Base-by-base conservation (phyloP, 2,797 vertebrate genomes). In the Dendrocincla tyrannina region DNA sequence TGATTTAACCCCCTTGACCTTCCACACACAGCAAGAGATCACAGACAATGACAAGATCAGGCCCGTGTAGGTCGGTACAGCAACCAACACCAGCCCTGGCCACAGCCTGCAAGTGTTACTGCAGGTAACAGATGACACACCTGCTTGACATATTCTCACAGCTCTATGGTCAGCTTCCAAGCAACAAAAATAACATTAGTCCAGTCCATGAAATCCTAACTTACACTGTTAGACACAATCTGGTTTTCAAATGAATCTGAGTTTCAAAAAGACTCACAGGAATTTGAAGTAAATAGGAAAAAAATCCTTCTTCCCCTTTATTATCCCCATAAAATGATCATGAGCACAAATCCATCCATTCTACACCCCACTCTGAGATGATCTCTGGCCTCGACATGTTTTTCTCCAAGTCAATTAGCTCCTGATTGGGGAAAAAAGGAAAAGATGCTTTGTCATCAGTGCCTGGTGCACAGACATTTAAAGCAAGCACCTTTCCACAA, bases 401-500 rank as follows among this genome's bases (percentile, higher is more conserved):
- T 64, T 89, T 74, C 52, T 89, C 32, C 5, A 9, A 63, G 15
- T 77, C 89, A 89, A 59, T 79, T 82, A 84, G 41, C 30, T 73
- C 20, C 39, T 69, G 56, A 76, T 60, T 20, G 39, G 25, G 47
- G 46, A 39, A 77, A 85, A 50, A 70, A 39, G 41, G 19, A 24
- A 79, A 92, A 88, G 55, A 52, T 93, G 89, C 82, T 95, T 88
- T 91, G 79, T 91, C 89, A 96, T 80, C 93, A 91, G 30, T 53
- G 87, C 18, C 78, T 67, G 39, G 68, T 70, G 63, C 59, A 76
- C 63, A 87, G 47, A 62, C 17, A 62, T 20, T 41, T 4, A 42
- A 11, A 76, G 74, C 74, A 69, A 47, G 53, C 49, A 85, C 82
- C 82, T 89, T 75, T 60, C 73, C 69, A 66, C 28, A 69, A 4